phyloP scores from a whole-genome alignment of 2,797 vertebrate species.

The Myotis vivesi region DNA sequence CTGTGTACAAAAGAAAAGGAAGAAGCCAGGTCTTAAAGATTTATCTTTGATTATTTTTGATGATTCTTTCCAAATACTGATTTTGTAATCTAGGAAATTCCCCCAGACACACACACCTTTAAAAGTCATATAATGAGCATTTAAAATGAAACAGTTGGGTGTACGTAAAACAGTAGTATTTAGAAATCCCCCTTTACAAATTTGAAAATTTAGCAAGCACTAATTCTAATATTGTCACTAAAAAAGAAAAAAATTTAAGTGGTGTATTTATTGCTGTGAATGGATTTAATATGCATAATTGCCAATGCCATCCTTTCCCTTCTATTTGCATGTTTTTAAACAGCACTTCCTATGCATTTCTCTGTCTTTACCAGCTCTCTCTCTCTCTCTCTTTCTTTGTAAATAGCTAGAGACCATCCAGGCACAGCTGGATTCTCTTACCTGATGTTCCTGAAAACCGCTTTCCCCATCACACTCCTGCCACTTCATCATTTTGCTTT shows the following conservation, averaged over 20 bases:
- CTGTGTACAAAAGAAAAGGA: background rate
- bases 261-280: constrained; percentile 73
- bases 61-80: constrained; percentile 58
- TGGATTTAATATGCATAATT: constrained; percentile 73
- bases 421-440: constrained; percentile 91
- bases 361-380: constrained; percentile 26
- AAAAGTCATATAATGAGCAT: constrained; percentile 68
- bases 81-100: constrained; percentile 42
- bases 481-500: constrained; percentile 81
- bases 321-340: constrained; percentile 79
- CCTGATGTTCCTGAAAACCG: constrained; percentile 84
- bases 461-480: constrained; percentile 77
- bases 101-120: background rate
- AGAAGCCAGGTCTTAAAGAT: constrained; percentile 32
- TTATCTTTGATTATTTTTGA: constrained; percentile 40
- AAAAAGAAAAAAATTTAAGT: constrained; percentile 76
- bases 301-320: constrained; percentile 39
- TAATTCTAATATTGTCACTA: constrained; percentile 75
- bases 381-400: constrained; percentile 67
- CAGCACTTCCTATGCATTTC: constrained; percentile 70
- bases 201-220: constrained; percentile 76
- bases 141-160: constrained; percentile 77
- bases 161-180: constrained; percentile 73
- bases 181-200: constrained; percentile 76
- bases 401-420: constrained; percentile 91